These are phyloP conservation scores for Epinephelus malabaricus DNA, from an alignment of 2,797 vertebrate genomes.

Conservation along the genomic window DNA sequence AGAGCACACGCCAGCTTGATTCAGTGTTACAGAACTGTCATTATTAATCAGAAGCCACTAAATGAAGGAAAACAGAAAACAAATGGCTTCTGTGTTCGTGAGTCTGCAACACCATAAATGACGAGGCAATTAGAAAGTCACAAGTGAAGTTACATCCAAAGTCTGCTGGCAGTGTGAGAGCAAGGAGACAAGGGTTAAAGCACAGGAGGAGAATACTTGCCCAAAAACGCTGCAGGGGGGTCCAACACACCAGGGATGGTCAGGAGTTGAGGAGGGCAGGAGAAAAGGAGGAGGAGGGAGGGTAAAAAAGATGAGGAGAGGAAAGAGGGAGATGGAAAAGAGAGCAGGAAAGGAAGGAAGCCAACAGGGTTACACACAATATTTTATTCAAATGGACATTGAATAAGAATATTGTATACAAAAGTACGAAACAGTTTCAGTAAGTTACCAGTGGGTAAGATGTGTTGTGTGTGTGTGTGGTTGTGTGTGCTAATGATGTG, in stretches of 20 bases:
- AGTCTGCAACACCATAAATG: not conserved
- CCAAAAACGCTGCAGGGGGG: conserved; percentile 83
- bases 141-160: conserved; percentile 45
- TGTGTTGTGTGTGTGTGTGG: not conserved
- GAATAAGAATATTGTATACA: conserved; percentile 96
- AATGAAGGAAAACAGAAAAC: conserved; percentile 43
- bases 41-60: conserved; percentile 55
- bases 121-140: not conserved
- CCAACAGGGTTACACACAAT: conserved; percentile 92
- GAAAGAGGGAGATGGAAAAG: conserved; percentile 38
- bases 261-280: conserved; percentile 81
- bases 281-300: conserved; percentile 33
- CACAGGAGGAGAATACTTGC: conserved; percentile 95
- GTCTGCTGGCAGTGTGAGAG: conserved; percentile 16
- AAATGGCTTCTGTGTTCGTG: conserved; percentile 26
- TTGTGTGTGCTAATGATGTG: not conserved
- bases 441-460: not conserved
- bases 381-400: conserved; percentile 95
- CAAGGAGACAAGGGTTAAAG: conserved; percentile 44
- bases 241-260: conserved; percentile 90
- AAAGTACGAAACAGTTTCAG: conserved; percentile 16
- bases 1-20: conserved; percentile 55
- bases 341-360: conserved; percentile 57
- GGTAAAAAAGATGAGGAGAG: conserved; percentile 69
- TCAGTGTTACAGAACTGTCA: conserved; percentile 43